Evolutionary conservation across 1,140 invertebrate species (phyloP), one percentile per base, ranked within the genome.

Genomic region (Eriocheir sinensis): DNA sequence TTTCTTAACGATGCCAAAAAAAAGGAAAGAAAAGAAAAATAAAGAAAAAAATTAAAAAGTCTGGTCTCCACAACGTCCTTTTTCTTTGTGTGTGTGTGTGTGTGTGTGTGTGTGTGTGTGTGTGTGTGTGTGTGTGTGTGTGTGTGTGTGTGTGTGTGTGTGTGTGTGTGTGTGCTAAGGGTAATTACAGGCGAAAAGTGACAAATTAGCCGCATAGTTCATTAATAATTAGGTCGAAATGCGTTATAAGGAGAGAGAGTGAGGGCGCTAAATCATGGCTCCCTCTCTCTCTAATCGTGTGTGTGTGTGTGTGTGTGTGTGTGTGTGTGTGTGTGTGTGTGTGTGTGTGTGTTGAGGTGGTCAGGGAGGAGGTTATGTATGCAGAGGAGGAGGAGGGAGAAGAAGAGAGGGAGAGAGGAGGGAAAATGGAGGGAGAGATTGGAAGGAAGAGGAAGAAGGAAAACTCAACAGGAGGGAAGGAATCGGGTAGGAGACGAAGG

Each of bases 271-370:
- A 89, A 41, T 44, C 86, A 89, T 17, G 27, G 17, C n/a, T 72
- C 60, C n/a, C 60, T 72, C 60, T 72, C 60, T 72, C 60, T 72
- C 60, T 72, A 72, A 72, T 72, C 60, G 60, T 72, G 60, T 72
- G 60, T 72, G 60, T 72, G 60, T 72, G 60, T n/a, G 60, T 72
- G 60, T 72, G 60, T 72, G 60, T 72, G 60, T 72, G 60, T 72
- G 60, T 72, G 60, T 72, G 60, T 60, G 53, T 60, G 53, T 60
- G 53, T 60, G 53, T 60, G 53, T 60, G 53, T 60, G 60, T 60
- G 53, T 60, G 53, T 60, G 53, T 60, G 53, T 60, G 53, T 60
- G 53, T 60, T 60, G 3, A n/a, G 9, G 53, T 72, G 60, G 17
- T 72, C 27, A n/a, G 83, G 17, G n/a, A 27, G 30, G 30, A 34